Base-by-base conservation (phyloP, 2,113 vertebrate genomes). In the Zosterops japonicus region DNA sequence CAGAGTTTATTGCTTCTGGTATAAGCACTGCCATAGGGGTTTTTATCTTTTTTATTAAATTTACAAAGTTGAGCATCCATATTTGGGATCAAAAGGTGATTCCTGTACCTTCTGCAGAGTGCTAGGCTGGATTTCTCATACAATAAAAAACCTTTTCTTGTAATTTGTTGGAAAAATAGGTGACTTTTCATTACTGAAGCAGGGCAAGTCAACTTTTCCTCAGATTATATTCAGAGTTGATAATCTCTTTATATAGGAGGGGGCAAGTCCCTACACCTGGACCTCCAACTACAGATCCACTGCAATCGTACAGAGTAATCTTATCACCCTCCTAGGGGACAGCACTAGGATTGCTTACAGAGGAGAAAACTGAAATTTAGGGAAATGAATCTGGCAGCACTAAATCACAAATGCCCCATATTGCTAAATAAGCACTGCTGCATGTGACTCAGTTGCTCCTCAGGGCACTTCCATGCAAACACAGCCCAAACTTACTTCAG, bases 1-100 rank as follows among this genome's bases (percentile, higher is more conserved):
- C 98, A 98, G 97, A 98, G 97, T 98, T 98, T 99, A 98, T 98
- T 99, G 98, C 98, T 98, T 98, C 97, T 98, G 97, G 98, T 98
- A 97, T 98, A 98, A 98, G 93, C 70, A 72, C 63, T 59, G 61
- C n/a, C 85, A 92, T 94, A 96, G 71, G 12, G 8, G 0, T 10
- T 33, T 96, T 96, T 93, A 95, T 96, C 95, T 95, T 94, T 97
- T 98, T 99, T 98, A 99, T 99, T 99, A 97, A 97, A 98, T 99
- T 99, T 99, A 98, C 91, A 94, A 98, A 98, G 96, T 96, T 95
- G 91, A 94, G 97, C 78, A 97, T 91, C 94, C 94, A 67, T 65
- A 91, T 83, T 88, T 55, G 93, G 94, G 98, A 98, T 98, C 98
- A 98, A 98, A 96, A 98, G 98, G 98, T 97, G 97, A 98, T 90